Conservation (phyloP, 2,888 invertebrate genomes). For the Lycocerus yunnanus region DNA sequence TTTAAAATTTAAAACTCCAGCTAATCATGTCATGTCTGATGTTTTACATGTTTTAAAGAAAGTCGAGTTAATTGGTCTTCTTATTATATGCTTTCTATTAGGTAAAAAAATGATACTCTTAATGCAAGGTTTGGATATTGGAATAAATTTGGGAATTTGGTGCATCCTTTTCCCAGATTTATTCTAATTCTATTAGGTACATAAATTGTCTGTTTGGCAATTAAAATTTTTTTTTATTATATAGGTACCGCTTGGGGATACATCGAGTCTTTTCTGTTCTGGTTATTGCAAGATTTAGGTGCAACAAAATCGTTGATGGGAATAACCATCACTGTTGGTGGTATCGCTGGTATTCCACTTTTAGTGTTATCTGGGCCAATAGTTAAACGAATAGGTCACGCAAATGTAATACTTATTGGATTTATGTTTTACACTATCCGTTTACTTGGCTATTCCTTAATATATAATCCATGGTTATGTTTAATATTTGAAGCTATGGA, state of each 20-base stretch:
- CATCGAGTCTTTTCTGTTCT: constrained; percentile 81
- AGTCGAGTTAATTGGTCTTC: constrained; percentile 72
- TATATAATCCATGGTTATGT: constrained; percentile 77
- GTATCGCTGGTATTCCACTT: constrained; percentile 74
- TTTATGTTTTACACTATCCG: constrained; percentile 77
- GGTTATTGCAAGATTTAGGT: constrained; percentile 78
- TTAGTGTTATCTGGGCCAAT: constrained; percentile 78
- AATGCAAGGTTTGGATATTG: too few relatives aligned
- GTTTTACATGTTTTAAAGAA: constrained; percentile 70
- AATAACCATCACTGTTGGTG: constrained; percentile 78
- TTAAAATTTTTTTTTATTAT: constrained; percentile 26
- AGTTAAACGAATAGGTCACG: constrained; percentile 72
- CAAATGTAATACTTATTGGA: constrained; percentile 77
- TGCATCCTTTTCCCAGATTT: too few relatives aligned
- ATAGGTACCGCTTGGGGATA: constrained; percentile 82
- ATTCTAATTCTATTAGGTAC: constrained; percentile 65
- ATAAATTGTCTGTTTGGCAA: too few relatives aligned
- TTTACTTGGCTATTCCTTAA: constrained; percentile 73
- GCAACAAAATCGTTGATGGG: constrained; percentile 79
- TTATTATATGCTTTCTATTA: constrained; percentile 71
- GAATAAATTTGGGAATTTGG: too few relatives aligned
- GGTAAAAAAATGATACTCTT: too few relatives aligned
- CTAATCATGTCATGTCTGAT: constrained; percentile 70
- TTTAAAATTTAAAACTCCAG: constrained; percentile 76
- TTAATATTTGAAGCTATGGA: constrained; percentile 78